Conservation (phyloP, 2,888 invertebrate species). For the Dusona sp. region DNA sequence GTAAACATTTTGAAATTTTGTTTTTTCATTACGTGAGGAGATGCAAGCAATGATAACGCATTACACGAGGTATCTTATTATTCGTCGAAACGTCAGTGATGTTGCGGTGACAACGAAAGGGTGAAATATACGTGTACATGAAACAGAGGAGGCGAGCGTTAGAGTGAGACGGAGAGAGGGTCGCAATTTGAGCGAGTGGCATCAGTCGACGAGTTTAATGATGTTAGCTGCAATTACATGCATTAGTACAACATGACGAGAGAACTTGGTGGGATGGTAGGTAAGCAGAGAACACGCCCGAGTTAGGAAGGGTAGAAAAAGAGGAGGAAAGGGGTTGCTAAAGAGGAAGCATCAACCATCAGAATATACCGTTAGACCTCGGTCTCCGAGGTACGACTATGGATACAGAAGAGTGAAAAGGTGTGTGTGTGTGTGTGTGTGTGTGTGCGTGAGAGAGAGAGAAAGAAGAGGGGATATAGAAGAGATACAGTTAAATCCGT, state of each 20-base stretch:
- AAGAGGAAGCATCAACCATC: slow-evolving; percentile 66
- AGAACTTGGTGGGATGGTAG: slow-evolving; percentile 59
- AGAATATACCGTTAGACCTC: slow-evolving; percentile 74
- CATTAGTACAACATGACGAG: slow-evolving; percentile 81
- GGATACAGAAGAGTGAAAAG: slow-evolving; percentile 64
- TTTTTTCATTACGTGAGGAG: not conserved
- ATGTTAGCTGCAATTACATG: slow-evolving; percentile 84
- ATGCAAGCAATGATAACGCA: slow-evolving; percentile 9
- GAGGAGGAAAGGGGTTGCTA: slow-evolving; percentile 35
- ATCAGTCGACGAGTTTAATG: slow-evolving; percentile 83
- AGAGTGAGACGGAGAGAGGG: slow-evolving; percentile 56
- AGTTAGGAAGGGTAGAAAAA: slow-evolving; percentile 10
- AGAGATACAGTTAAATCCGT: slow-evolving; percentile 65
- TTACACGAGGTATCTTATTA: slow-evolving; percentile 11
- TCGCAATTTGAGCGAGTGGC: slow-evolving; percentile 81
- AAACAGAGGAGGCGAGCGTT: not conserved
- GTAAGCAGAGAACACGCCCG: slow-evolving; percentile 11
- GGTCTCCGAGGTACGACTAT: slow-evolving; percentile 68
- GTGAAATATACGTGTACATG: slow-evolving; percentile 1
- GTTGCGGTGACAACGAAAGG: slow-evolving; percentile 14
- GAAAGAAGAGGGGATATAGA: slow-evolving; percentile 58
- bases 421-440: too few relatives aligned
- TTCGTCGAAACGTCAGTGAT: slow-evolving; percentile 35
- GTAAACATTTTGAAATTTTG: too few relatives aligned
- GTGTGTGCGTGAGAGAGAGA: too few relatives aligned